phyloP scores from a whole-genome alignment of 1,140 invertebrate species.

The Drosophila kepulauana region DNA sequence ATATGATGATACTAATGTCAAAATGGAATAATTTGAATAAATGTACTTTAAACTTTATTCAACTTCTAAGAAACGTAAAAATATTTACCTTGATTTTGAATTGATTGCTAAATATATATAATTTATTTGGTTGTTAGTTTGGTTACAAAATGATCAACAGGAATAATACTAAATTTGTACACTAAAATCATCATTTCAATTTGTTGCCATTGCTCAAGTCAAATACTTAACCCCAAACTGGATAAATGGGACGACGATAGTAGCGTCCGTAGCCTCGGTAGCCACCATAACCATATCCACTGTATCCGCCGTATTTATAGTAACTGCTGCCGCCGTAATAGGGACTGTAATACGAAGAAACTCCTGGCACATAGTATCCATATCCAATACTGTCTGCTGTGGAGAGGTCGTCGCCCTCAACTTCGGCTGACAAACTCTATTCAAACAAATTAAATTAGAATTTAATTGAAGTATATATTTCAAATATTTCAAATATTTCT shows the following conservation, averaged over 20 bases:
- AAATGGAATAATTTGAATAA: background rate
- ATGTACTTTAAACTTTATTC: background rate
- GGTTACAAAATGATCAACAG: slow-evolving; percentile 9
- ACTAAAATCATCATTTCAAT: background rate
- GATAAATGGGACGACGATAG: slow-evolving; percentile 66
- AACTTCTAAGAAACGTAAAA: background rate
- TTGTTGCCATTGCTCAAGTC: background rate
- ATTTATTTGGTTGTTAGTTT: slow-evolving; percentile 56
- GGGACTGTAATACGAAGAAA: slow-evolving; percentile 41
- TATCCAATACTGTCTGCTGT: slow-evolving; percentile 58
- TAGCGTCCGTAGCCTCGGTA: slow-evolving; percentile 51
- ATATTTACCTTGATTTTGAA: background rate
- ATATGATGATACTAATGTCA: background rate
- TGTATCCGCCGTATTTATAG: slow-evolving; percentile 57
- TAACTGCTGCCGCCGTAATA: slow-evolving; percentile 54
- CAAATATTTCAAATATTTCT: background rate
- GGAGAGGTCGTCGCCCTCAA: slow-evolving; percentile 37
- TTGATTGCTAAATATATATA: slow-evolving; percentile 22
- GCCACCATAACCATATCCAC: slow-evolving; percentile 39
- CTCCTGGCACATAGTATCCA: slow-evolving; percentile 57
- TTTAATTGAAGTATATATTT: background rate
- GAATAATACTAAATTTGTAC: slow-evolving; percentile 1
- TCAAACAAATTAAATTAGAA: background rate
- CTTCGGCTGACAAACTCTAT: slow-evolving; percentile 10
- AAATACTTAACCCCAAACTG: slow-evolving; percentile 51